Conservation (phyloP, 2,797 vertebrate genomes). For the Malurus splendens region DNA sequence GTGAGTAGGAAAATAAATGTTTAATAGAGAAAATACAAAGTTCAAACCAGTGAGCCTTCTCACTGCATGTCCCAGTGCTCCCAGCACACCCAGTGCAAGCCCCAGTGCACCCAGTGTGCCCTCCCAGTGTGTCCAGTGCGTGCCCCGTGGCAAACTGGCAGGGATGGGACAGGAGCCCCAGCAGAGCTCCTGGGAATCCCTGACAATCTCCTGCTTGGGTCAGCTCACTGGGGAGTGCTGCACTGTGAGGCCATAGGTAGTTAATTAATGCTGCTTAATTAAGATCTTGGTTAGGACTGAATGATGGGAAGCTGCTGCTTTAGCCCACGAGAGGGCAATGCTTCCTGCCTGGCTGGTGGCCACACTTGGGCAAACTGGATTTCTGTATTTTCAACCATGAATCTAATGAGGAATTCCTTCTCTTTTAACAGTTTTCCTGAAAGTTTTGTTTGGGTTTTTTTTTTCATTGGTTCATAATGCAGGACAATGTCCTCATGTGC, state of each 20-base stretch:
- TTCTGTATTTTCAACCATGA: fast-evolving
- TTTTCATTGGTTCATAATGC: fast-evolving
- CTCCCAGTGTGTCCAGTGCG: neutral
- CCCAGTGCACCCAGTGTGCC: neutral
- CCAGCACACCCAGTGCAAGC: neutral
- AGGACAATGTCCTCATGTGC: neutral
- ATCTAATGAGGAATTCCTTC: fast-evolving
- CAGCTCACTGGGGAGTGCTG: fast-evolving
- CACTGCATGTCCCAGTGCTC: neutral
- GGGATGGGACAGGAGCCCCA: neutral
- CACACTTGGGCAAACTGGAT: fast-evolving
- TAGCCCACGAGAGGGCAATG: slow-evolving; percentile 25
- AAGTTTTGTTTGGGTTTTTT: neutral
- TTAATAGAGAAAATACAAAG: neutral
- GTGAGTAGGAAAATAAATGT: neutral
- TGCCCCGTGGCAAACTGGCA: fast-evolving
- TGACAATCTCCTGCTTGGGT: neutral
- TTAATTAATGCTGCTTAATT: neutral
- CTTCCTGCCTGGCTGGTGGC: neutral
- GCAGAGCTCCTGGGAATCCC: neutral
- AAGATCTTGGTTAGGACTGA: fast-evolving
- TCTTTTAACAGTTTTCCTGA: neutral
- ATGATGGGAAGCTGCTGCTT: neutral
- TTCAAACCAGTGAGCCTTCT: neutral
- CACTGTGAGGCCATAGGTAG: neutral